phyloP scores from a whole-genome alignment of 2,113 vertebrate species.

The Dasyprocta punctata region DNA sequence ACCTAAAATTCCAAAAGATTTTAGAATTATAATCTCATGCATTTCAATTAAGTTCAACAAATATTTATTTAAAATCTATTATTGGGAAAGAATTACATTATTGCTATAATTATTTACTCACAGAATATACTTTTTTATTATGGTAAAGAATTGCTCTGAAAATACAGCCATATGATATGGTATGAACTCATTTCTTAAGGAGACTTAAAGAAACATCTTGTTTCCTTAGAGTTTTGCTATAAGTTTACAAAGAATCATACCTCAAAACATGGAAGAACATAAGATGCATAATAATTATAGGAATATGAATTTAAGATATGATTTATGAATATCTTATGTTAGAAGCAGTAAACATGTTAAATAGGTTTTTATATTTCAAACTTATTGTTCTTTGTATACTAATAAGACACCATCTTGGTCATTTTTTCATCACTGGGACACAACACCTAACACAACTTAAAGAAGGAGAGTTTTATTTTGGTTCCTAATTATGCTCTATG shows the following conservation, averaged over 20 bases:
- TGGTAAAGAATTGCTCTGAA: not conserved
- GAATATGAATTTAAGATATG: not conserved
- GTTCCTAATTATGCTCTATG: not conserved
- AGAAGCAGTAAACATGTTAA: not conserved
- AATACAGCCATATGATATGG: not conserved
- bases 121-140: not conserved
- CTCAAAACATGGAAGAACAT: not conserved
- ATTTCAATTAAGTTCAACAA: not conserved
- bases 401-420: not conserved
- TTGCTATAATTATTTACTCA: constrained; percentile 5
- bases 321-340: not conserved
- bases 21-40: not conserved
- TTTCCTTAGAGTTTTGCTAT: not conserved
- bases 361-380: constrained; percentile 5
- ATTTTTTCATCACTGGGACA: not conserved
- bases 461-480: not conserved
- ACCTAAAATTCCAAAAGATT: not conserved
- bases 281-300: not conserved
- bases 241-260: not conserved
- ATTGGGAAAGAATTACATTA: not conserved
- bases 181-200: not conserved
- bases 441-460: not conserved
- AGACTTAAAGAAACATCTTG: not conserved
- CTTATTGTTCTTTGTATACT: not conserved
- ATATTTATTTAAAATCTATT: constrained; percentile 40